Evolutionary conservation across 2,888 invertebrate species (phyloP), one percentile per base, ranked within the genome.

Genomic region (Himalopsyche tibetana): DNA sequence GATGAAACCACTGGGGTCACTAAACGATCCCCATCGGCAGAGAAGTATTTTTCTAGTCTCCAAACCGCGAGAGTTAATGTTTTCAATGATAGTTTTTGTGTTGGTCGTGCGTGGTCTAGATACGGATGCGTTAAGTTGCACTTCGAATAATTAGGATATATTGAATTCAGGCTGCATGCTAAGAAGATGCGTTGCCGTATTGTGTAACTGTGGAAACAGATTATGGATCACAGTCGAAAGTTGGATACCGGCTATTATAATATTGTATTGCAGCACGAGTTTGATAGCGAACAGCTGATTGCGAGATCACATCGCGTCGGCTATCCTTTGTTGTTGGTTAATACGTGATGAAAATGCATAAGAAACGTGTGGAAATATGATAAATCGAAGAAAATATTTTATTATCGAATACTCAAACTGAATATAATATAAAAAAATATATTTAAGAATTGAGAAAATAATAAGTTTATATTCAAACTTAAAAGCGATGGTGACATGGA

Each of bases 161-260:
- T 74, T 38, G 74, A 36, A 74, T 74, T 74, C 74, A 74, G 15
- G 38, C 5, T 36, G 74, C 36, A 74, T 74, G 38, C 19, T 2
- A 3, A 19, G 19, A 63, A 4, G 74, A 74, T 36, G 36, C 74
- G 74, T 74, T 38, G 51, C 51, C 51, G 12, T 51, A 51, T 51
- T 51, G 74, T 74, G 74, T 74, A 74, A 74, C 38, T 74, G 38
- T 36, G 36, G 74, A 38, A 38, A 74, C 74, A 74, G 74, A 74
- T 74, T 74, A 74, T 74, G 74, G 15, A 9, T 19, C 15, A 38
- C 28, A 74, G 74, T 74, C 74, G 74, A 74, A 74, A 74, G 74
- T 74, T 74, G 3, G 12, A 15, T 51, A 51, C 51, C 51, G 51
- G 51, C 12, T 36, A 74, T 36, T 36, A 74, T 74, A 12, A 28